Evolutionary conservation across 2,113 vertebrate genomes (phyloP).

Genomic region (Malurus alboscapulatus): DNA sequence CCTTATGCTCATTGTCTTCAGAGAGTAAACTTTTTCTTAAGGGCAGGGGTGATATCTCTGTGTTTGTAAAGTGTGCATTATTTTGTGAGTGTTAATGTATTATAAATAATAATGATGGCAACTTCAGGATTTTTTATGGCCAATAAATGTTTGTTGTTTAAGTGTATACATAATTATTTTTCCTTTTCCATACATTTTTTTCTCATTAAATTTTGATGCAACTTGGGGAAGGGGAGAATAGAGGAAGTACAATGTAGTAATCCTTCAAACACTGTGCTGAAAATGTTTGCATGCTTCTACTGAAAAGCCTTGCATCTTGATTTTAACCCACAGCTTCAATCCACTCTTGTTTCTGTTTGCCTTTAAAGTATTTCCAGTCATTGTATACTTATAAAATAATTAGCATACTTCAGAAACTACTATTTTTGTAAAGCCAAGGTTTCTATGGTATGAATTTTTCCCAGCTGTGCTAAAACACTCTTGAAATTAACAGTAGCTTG

Average conservation of each 20-base stretch:
- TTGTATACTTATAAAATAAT: slow-evolving; percentile 62
- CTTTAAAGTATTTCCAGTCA: slow-evolving; percentile 43
- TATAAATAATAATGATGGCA: background rate
- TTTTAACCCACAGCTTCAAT: slow-evolving; percentile 29
- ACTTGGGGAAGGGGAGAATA: background rate
- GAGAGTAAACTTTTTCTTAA: background rate
- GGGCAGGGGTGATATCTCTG: background rate
- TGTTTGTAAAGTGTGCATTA: background rate
- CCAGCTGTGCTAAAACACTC: slow-evolving; percentile 56
- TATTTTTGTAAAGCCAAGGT: slow-evolving; percentile 26
- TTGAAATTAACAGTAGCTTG: slow-evolving; percentile 47
- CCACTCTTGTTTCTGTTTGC: slow-evolving; percentile 41
- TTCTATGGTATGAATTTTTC: slow-evolving; percentile 41
- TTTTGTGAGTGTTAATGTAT: background rate
- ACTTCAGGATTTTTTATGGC: background rate
- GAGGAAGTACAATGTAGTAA: background rate
- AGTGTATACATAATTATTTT: background rate
- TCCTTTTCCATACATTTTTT: background rate
- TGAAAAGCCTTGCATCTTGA: background rate
- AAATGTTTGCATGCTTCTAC: slow-evolving; percentile 3
- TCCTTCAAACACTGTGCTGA: background rate
- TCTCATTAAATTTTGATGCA: background rate
- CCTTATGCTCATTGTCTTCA: background rate
- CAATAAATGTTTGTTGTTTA: background rate
- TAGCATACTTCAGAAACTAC: slow-evolving; percentile 19